A percentile compares a stretch with the other conserved stretches of the same genome.
phyloP scores from a whole-genome alignment of 2,888 invertebrate genomes.

The Mesorhabditis spiculigera region DNA sequence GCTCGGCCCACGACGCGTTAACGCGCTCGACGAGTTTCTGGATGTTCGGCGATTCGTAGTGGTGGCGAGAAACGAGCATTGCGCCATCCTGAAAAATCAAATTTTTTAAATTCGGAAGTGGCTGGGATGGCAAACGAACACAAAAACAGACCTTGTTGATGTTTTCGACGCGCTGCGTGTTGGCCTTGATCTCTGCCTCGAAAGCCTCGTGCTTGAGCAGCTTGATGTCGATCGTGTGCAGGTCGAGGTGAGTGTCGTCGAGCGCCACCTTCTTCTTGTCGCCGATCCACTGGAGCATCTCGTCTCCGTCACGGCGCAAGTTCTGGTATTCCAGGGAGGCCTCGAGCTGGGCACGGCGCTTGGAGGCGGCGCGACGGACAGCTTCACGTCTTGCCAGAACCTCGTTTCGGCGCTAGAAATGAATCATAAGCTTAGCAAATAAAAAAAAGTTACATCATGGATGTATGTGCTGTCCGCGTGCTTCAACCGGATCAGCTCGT shows the following conservation, averaged over 20 bases:
- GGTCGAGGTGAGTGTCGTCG: constrained; percentile 63
- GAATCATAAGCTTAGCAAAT: background rate
- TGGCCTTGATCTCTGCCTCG: constrained; percentile 63
- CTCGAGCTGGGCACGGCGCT: constrained; percentile 72
- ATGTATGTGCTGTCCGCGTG: constrained; percentile 48
- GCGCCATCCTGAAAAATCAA: constrained; percentile 66
- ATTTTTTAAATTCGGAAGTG: background rate
- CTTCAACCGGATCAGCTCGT: constrained; percentile 76
- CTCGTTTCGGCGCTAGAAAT: constrained; percentile 61
- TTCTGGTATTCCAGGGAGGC: constrained; percentile 85
- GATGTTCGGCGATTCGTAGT: constrained; percentile 71
- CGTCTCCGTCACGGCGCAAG: constrained; percentile 86
- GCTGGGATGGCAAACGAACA: background rate
- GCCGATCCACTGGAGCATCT: constrained; percentile 77
- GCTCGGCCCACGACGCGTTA: constrained; percentile 75
- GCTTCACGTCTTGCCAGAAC: constrained; percentile 70
- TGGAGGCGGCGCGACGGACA: constrained; percentile 67
- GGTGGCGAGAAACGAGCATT: constrained; percentile 72
- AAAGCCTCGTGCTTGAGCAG: constrained; percentile 64
- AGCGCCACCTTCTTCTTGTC: constrained; percentile 75
- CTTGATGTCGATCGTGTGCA: constrained; percentile 59
- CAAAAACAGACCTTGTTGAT: constrained; percentile 57
- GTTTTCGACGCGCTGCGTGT: constrained; percentile 59
- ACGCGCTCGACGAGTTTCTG: constrained; percentile 70
- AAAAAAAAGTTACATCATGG: constrained; percentile 20